phyloP scores from a whole-genome alignment of 2,888 invertebrate genomes.

The Phragmatobia fuliginosa region DNA sequence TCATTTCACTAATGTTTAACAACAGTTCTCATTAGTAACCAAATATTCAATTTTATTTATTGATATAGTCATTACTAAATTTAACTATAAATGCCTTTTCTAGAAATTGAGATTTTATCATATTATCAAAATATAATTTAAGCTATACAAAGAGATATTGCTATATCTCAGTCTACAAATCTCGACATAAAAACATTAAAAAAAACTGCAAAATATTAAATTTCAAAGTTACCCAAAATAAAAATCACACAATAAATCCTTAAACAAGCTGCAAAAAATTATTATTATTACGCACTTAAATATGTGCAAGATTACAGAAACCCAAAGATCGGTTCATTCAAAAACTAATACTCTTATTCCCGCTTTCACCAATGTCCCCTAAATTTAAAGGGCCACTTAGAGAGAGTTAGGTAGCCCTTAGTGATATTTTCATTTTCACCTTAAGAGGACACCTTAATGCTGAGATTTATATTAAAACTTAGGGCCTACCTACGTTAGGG shows the following conservation, averaged over 20 bases:
- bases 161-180: conserved; percentile 21
- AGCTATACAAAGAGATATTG: conserved; percentile 11
- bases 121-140: background rate
- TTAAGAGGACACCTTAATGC: too few species aligned
- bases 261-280: background rate
- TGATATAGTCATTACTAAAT: background rate
- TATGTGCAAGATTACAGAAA: background rate
- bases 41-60: background rate
- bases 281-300: background rate
- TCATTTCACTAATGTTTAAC: background rate
- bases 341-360: too few species aligned
- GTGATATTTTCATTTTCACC: too few species aligned
- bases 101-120: background rate
- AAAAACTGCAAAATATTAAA: background rate
- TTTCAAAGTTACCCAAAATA: background rate
- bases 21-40: background rate
- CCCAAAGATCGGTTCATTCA: background rate
- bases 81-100: background rate
- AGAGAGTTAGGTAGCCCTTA: too few species aligned
- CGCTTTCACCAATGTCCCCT: too few species aligned
- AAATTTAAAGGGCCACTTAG: too few species aligned
- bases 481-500: too few species aligned
- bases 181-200: background rate
- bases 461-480: too few species aligned
- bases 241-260: background rate